Evolutionary conservation across 2,113 vertebrate species (phyloP), one percentile per base, ranked within the genome.

Genomic region (Crotophaga sulcirostris): DNA sequence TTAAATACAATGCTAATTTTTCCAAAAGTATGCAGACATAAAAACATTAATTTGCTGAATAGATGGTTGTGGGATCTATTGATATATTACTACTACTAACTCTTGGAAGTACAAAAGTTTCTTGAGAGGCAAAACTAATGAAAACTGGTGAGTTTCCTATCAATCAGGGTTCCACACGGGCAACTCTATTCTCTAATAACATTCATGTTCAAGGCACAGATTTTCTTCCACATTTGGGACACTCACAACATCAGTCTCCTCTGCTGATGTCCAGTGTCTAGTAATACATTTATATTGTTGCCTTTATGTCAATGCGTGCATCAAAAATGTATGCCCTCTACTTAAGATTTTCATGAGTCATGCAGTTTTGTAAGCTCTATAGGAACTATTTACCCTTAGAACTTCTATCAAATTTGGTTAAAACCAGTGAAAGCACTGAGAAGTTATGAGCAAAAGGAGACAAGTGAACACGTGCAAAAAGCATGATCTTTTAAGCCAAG

Each of bases 1-100:
- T 93, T 74, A 93, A 92, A 93, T 31, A 77, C 20, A 86, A 64
- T 47, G n/a, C 8, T 79, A 67, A 29, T 87, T 84, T 92, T 92
- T 84, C 56, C 72, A 86, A 33, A 70, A 58, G 34, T 38, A 25
- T 51, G 56, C 16, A 84, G 51, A 73, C 42, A 91, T 66, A 67
- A 88, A 86, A 81, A 34, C 29, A 44, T 89, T 75, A 59, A n/a
- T 91, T 81, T 95, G 18, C 47, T 78, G 64, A 55, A 80, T 54
- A 85, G 23, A 82, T 51, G 29, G 34, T 44, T 77, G 51, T 52
- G 31, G 29, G 44, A 81, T 90, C 56, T 59, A 52, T 70, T 89
- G 64, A 55, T 13, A 28, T 75, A 70, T 47, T 72, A 70, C 84
- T 90, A 34, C 51, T 80, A 52, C 59, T 77, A 70, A 84, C 29